phyloP scores from a whole-genome alignment of 2,113 vertebrate genomes.

The Microcebus tavaratra region DNA sequence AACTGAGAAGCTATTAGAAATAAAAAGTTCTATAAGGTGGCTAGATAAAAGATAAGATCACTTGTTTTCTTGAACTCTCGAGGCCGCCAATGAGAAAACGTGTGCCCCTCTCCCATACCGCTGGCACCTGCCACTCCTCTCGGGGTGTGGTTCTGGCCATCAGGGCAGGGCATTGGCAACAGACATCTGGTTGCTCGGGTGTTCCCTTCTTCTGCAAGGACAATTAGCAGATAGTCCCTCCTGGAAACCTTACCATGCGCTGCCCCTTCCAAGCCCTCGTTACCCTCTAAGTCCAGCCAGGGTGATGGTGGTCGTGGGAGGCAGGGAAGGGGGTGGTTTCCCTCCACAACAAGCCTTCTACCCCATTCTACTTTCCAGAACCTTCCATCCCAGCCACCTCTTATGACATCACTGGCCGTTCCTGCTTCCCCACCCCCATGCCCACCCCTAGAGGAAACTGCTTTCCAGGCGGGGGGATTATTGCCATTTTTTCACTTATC shows the following conservation, averaged over 20 bases:
- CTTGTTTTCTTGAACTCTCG: neutral
- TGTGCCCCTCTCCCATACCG: neutral
- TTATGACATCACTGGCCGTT: slow-evolving; percentile 69
- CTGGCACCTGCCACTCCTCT: neutral
- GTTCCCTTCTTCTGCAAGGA: neutral
- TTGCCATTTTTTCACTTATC: no score
- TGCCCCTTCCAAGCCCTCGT: neutral
- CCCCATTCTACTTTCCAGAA: slow-evolving; percentile 50
- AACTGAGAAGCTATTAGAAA: neutral
- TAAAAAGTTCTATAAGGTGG: neutral
- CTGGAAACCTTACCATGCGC: neutral
- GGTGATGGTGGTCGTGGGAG: neutral
- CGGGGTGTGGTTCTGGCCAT: neutral
- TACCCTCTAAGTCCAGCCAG: neutral
- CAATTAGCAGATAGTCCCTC: neutral
- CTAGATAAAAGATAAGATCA: neutral
- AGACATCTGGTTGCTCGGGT: neutral
- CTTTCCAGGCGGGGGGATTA: neutral
- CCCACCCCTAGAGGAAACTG: neutral
- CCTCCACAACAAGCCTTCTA: neutral
- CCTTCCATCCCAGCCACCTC: slow-evolving; percentile 8
- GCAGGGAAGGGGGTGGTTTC: neutral
- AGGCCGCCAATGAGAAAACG: neutral
- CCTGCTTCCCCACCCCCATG: neutral
- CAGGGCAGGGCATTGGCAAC: neutral